Evolutionary conservation across 2,888 invertebrate species (phyloP).

Genomic region (Leucophora obtusa): DNA sequence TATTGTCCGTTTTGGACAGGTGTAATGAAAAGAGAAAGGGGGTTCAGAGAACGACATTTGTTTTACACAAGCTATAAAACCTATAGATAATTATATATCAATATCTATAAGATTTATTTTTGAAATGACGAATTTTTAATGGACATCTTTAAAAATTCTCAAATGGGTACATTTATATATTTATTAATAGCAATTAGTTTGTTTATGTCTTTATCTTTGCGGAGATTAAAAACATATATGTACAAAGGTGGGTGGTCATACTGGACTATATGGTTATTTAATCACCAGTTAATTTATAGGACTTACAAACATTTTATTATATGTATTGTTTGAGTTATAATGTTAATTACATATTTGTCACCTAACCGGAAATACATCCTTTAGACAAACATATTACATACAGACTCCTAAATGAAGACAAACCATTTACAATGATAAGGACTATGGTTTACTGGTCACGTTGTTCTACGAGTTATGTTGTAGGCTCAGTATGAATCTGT

Average conservation of each 20-base stretch:
- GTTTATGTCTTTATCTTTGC: neutral
- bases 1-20: too few relatives aligned
- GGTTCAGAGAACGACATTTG: too few relatives aligned
- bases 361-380: constrained; percentile 39
- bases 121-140: too few relatives aligned
- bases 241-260: constrained; percentile 21
- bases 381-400: neutral
- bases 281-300: constrained; percentile 62
- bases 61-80: too few relatives aligned
- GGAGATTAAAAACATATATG: neutral
- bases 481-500: too few relatives aligned
- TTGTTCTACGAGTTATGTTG: constrained; percentile 2
- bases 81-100: too few relatives aligned
- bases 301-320: constrained; percentile 61
- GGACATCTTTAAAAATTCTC: neutral
- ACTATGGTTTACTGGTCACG: constrained; percentile 37
- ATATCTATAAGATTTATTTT: too few relatives aligned
- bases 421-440: constrained; percentile 20
- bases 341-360: constrained; percentile 63
- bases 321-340: constrained; percentile 57
- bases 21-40: too few relatives aligned
- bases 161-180: neutral
- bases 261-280: constrained; percentile 39
- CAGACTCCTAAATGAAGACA: too few relatives aligned
- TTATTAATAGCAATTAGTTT: constrained; percentile 25